These are phyloP conservation scores for Scytalopus superciliaris DNA, from an alignment of 2,113 vertebrate species.

Conservation along the genomic window DNA sequence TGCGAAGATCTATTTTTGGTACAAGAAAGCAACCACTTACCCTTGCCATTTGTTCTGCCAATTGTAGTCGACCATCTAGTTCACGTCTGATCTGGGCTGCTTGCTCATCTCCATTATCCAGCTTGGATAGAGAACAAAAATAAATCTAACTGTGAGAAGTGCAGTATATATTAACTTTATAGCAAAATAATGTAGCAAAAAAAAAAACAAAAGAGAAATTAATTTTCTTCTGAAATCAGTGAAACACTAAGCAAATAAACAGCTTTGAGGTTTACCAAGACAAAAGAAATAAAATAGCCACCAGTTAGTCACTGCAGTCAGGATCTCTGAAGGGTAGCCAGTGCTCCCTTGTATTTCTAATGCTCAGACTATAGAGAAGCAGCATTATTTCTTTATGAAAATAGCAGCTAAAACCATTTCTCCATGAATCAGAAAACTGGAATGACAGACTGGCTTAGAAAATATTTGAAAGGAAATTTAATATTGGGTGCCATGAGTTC, in stretches of 20 bases:
- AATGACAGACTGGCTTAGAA: not conserved
- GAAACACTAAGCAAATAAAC: not conserved
- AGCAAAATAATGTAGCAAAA: not conserved
- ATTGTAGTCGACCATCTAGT: constrained; percentile 90
- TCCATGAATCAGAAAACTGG: not conserved
- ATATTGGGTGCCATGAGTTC: not conserved
- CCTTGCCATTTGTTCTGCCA: constrained; percentile 90
- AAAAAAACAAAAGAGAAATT: not conserved
- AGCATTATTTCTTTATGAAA: not conserved
- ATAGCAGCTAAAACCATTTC: not conserved
- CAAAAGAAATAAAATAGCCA: not conserved
- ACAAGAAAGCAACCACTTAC: constrained; percentile 67
- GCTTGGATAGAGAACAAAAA: constrained; percentile 68
- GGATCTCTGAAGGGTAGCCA: not conserved
- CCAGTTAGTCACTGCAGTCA: not conserved
- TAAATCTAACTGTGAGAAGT: not conserved
- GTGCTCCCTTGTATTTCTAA: not conserved
- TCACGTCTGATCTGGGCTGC: constrained; percentile 97
- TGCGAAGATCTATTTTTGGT: not conserved
- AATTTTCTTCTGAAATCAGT: not conserved
- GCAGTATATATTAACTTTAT: not conserved
- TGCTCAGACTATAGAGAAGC: not conserved
- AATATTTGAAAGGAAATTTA: not conserved
- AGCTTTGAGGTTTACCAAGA: not conserved
- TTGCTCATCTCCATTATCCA: constrained; percentile 97